Evolutionary conservation across 1,140 invertebrate genomes (phyloP).

Genomic region (Drosophila sechellia): DNA sequence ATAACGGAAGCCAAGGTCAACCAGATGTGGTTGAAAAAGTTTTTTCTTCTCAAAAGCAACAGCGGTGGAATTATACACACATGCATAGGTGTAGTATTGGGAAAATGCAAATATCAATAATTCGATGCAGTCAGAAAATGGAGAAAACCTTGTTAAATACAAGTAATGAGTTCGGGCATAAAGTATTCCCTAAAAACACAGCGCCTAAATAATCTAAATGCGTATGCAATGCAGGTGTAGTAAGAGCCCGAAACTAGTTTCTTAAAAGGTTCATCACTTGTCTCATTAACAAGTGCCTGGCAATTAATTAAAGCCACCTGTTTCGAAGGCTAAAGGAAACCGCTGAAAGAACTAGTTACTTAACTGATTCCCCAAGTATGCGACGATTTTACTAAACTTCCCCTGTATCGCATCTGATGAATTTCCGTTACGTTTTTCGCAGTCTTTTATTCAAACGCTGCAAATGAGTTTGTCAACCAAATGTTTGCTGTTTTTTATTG

Average conservation of each 20-base stretch:
- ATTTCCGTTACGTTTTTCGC: slow-evolving; percentile 22
- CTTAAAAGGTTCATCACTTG: slow-evolving; percentile 44
- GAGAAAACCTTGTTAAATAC: not conserved
- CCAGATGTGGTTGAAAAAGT: slow-evolving; percentile 50
- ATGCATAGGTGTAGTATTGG: not conserved
- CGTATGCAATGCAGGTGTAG: not conserved
- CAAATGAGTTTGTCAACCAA: slow-evolving; percentile 32
- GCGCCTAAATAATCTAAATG: slow-evolving; percentile 15
- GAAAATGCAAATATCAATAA: not conserved
- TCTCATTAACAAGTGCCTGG: slow-evolving; percentile 33
- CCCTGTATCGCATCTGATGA: not conserved
- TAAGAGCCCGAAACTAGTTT: slow-evolving; percentile 25
- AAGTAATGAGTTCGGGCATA: not conserved
- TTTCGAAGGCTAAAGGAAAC: slow-evolving; percentile 17
- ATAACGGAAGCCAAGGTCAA: slow-evolving; percentile 77
- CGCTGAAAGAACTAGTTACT: slow-evolving; percentile 21
- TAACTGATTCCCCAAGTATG: not conserved
- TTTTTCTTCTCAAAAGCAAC: not conserved
- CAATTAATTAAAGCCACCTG: slow-evolving; percentile 31
- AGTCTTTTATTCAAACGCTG: slow-evolving; percentile 14
- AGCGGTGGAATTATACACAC: not conserved
- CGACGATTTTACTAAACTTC: too few relatives aligned
- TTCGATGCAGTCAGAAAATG: not conserved
- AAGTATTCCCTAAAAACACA: too few relatives aligned
- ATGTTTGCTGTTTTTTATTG: slow-evolving; percentile 11